A percentile compares a stretch with the other conserved stretches of the same genome.
Conservation (phyloP, 2,797 vertebrate species). For the Phalanger gymnotis region DNA sequence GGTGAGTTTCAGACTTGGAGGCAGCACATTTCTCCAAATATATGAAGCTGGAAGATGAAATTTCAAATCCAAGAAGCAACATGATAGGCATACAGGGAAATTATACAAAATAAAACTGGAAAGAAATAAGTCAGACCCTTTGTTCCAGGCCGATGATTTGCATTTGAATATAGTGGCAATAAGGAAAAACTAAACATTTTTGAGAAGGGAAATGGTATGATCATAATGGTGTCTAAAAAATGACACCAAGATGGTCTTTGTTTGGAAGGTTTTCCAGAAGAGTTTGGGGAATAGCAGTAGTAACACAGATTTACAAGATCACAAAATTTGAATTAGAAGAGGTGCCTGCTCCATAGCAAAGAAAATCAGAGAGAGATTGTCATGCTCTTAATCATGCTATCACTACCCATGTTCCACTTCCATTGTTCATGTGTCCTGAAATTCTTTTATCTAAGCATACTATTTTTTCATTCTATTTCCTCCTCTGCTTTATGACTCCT, state of each 20-base stretch:
- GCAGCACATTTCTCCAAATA: not conserved
- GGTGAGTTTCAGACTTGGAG: not conserved
- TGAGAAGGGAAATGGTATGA: not conserved
- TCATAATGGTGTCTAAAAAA: slow-evolving; percentile 54
- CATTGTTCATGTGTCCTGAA: not conserved
- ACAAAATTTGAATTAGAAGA: too few relatives aligned
- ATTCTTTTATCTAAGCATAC: not conserved
- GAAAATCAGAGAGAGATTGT: not conserved
- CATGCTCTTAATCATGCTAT: not conserved
- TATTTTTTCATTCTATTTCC: not conserved
- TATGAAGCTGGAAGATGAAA: not conserved
- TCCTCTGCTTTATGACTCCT: not conserved
- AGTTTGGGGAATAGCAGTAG: not conserved
- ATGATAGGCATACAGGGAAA: not conserved
- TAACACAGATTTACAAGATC: not conserved
- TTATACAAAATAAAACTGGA: not conserved
- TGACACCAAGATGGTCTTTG: slow-evolving; percentile 41
- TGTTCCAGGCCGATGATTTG: not conserved
- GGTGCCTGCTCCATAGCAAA: too few relatives aligned
- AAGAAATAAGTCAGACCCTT: not conserved
- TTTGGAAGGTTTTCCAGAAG: slow-evolving; percentile 6
- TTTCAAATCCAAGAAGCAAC: not conserved
- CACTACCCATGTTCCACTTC: not conserved
- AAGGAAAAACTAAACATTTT: not conserved
- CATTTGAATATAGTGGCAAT: not conserved